phyloP scores from a whole-genome alignment of 2,113 vertebrate genomes.

The Pteropus alecto region DNA sequence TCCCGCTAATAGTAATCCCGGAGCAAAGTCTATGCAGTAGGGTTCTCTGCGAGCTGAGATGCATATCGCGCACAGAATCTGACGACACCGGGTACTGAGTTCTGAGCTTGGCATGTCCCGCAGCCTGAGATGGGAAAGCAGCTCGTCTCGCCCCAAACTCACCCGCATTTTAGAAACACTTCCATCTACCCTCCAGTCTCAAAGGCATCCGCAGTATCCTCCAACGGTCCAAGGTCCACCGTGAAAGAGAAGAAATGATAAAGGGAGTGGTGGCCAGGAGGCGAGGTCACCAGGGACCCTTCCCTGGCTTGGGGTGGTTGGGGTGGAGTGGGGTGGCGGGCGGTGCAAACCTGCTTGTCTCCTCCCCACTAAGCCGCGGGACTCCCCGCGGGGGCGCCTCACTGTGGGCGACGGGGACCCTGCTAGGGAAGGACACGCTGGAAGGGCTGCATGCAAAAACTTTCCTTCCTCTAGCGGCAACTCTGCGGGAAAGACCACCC shows the following conservation, averaged over 20 bases:
- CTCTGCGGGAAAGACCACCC: background rate
- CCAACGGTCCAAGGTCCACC: background rate
- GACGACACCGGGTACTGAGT: background rate
- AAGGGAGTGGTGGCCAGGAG: background rate
- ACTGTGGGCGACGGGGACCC: background rate
- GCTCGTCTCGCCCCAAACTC: background rate
- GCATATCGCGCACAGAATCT: background rate
- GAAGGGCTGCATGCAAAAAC: slow-evolving; percentile 32
- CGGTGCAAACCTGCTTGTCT: background rate
- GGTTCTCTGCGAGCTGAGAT: background rate
- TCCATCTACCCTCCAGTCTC: background rate
- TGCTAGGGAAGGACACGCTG: background rate
- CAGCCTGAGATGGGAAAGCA: background rate
- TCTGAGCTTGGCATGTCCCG: background rate
- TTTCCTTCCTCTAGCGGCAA: slow-evolving; percentile 15
- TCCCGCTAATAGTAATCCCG: background rate
- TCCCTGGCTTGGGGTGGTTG: background rate
- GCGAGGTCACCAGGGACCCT: background rate
- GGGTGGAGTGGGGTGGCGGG: no score
- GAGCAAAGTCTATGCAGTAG: background rate
- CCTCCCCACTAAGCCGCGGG: background rate
- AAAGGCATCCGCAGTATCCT: background rate
- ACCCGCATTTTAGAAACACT: background rate
- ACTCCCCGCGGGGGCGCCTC: background rate
- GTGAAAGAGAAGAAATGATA: background rate